Percentiles rank a stretch among this genome's conserved stretches.
phyloP scores from a whole-genome alignment of 2,113 vertebrate genomes.

The Mormyrus lacerda region DNA sequence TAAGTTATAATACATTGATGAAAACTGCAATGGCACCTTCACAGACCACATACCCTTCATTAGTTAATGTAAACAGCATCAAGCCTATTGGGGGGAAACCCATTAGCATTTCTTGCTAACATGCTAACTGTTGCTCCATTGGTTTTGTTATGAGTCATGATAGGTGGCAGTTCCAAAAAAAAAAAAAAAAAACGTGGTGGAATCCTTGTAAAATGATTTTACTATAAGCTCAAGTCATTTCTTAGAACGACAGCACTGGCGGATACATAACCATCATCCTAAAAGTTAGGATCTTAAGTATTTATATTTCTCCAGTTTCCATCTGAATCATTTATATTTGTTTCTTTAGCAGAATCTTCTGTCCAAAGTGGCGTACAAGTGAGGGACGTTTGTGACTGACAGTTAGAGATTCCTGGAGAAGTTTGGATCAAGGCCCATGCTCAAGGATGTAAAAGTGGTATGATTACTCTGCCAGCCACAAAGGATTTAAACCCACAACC shows the following conservation, averaged over 20 bases:
- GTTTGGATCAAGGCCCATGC: neutral
- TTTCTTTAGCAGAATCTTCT: neutral
- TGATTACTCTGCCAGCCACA: neutral
- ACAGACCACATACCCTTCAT: neutral
- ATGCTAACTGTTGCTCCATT: neutral
- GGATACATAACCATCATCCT: neutral
- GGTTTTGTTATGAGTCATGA: neutral
- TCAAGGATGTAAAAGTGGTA: neutral
- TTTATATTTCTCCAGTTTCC: neutral
- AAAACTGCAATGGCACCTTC: neutral
- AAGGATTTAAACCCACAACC: neutral
- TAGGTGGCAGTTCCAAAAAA: neutral
- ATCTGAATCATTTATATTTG: neutral
- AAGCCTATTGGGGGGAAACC: neutral
- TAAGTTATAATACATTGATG: neutral
- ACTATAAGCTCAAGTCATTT: neutral
- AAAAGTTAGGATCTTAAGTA: neutral
- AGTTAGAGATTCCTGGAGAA: neutral
- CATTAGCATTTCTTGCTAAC: neutral
- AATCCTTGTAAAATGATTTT: neutral
- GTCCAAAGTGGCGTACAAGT: neutral
- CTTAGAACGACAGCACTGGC: neutral
- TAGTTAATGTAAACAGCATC: neutral
- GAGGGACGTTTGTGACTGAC: neutral
- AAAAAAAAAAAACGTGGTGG: neutral